Percentiles rank a stretch among this genome's conserved stretches.
Conservation (phyloP, 2,888 invertebrate genomes). For the Drosophila lacicola region DNA sequence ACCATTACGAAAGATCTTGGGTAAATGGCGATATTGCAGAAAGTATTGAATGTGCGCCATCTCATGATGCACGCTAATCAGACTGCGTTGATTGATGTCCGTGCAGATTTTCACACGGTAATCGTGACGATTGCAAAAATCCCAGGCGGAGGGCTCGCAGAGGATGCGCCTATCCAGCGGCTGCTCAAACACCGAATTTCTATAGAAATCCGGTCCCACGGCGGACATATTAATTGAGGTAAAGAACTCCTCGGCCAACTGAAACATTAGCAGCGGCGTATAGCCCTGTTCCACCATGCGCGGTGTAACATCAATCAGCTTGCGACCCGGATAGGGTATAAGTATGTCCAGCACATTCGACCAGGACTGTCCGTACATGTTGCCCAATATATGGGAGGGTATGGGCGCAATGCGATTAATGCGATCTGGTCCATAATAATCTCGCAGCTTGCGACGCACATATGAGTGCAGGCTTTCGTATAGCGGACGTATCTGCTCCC, state of each 20-base stretch:
- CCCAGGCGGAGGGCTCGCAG: constrained; percentile 97
- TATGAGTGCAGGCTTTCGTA: constrained; percentile 96
- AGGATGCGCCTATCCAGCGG: constrained; percentile 91
- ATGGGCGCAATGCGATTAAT: constrained; percentile 92
- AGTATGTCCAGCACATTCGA: constrained; percentile 92
- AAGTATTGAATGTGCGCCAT: constrained; percentile 97
- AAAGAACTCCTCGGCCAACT: constrained; percentile 96
- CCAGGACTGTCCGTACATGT: constrained; percentile 97
- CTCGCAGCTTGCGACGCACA: constrained; percentile 92
- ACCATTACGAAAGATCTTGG: constrained; percentile 94
- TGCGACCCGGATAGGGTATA: constrained; percentile 94
- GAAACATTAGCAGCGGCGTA: constrained; percentile 93
- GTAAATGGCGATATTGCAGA: constrained; percentile 92
- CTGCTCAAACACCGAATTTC: constrained; percentile 92
- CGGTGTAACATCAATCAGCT: constrained; percentile 92
- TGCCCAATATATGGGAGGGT: constrained; percentile 94
- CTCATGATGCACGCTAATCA: constrained; percentile 95
- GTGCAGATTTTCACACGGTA: constrained; percentile 95
- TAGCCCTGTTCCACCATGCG: constrained; percentile 94
- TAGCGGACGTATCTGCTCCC: constrained; percentile 93
- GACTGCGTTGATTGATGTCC: constrained; percentile 92
- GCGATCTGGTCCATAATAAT: constrained; percentile 93
- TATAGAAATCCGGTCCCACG: constrained; percentile 95
- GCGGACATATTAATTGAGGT: constrained; percentile 94
- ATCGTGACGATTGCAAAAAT: constrained; percentile 95